Evolutionary conservation across 2,113 vertebrate genomes (phyloP).

Genomic region (Leucopternis melanops): DNA sequence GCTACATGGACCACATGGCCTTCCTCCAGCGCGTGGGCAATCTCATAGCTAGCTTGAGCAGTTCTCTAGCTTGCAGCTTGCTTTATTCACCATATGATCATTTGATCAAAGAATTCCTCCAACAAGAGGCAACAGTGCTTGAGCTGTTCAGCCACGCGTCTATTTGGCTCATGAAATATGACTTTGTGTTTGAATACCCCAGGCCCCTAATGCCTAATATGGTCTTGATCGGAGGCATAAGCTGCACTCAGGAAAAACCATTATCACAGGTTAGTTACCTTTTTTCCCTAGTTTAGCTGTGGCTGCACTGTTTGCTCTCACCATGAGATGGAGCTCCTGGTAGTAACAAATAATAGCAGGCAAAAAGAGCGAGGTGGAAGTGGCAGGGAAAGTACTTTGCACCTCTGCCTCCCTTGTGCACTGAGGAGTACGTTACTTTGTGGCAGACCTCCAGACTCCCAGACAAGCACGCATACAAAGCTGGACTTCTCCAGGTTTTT

Average conservation of each 20-base stretch:
- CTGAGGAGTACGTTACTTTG: neutral
- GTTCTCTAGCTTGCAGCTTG: constrained; percentile 40
- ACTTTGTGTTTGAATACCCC: constrained; percentile 78
- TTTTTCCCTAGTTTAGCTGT: neutral
- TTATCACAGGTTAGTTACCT: constrained; percentile 68
- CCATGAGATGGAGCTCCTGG: neutral
- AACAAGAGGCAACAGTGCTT: constrained; percentile 38
- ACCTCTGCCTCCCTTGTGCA: neutral
- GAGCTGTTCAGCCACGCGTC: constrained; percentile 69
- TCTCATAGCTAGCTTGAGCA: constrained; percentile 11
- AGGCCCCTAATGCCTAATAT: constrained; percentile 79
- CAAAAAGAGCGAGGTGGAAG: neutral
- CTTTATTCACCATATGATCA: constrained; percentile 55
- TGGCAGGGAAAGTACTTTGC: neutral
- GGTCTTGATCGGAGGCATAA: constrained; percentile 76
- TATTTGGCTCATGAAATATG: constrained; percentile 80
- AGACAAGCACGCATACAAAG: neutral
- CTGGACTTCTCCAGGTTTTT: neutral
- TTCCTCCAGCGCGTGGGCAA: constrained; percentile 74
- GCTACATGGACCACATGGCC: constrained; percentile 63
- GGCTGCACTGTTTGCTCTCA: neutral
- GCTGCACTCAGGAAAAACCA: constrained; percentile 62
- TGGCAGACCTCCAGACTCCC: neutral
- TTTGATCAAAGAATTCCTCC: constrained; percentile 67
- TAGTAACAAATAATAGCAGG: neutral